Conservation (phyloP, 2,797 vertebrate species). For the Spinus olivaceus region DNA sequence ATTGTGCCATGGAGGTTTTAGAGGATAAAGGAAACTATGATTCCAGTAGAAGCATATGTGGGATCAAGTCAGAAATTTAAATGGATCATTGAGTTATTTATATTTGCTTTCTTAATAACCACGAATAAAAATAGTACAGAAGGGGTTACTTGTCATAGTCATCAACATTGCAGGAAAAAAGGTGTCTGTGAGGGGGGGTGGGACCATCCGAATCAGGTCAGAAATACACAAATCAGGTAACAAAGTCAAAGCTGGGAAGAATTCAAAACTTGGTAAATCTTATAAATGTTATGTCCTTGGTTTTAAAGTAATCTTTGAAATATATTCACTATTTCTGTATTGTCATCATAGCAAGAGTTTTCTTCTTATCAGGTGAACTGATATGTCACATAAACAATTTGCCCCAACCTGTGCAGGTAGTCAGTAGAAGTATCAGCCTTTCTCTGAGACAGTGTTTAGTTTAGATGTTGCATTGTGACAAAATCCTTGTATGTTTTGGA, state of each 20-base stretch:
- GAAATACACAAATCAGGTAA: neutral
- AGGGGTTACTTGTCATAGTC: neutral
- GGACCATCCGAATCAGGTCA: neutral
- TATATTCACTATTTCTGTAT: neutral
- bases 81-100: neutral
- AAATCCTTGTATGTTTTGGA: neutral
- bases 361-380: neutral
- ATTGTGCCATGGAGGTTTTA: neutral
- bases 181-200: fast-evolving
- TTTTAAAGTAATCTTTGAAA: neutral
- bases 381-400: neutral
- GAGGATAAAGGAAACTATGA: neutral
- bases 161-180: neutral
- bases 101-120: neutral
- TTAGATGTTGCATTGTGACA: neutral
- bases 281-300: neutral
- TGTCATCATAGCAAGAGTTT: neutral
- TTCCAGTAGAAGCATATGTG: neutral
- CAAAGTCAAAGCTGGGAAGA: neutral
- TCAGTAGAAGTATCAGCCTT: neutral
- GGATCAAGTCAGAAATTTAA: neutral
- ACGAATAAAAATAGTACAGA: neutral
- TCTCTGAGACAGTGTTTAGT: neutral
- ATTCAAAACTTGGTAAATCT: neutral
- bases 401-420: neutral